Evolutionary conservation across 2,888 invertebrate species (phyloP).

Genomic region (Idaea straminata): DNA sequence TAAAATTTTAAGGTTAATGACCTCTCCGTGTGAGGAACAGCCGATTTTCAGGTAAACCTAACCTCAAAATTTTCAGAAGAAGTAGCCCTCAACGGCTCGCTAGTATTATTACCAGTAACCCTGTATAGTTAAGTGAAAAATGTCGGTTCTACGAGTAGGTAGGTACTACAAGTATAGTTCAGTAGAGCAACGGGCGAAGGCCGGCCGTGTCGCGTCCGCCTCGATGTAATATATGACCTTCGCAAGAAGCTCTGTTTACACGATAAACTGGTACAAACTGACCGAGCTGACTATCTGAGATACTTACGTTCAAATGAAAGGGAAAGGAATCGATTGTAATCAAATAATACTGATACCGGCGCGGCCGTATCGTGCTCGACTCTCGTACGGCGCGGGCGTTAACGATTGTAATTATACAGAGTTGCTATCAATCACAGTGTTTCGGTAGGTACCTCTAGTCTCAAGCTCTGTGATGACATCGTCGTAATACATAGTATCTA

Average conservation of each 20-base stretch:
- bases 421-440: background rate
- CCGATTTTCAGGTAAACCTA: too few species aligned
- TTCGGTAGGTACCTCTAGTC: background rate
- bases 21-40: too few species aligned
- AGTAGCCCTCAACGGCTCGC: too few species aligned
- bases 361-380: too few species aligned
- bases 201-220: background rate
- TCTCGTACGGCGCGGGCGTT: background rate
- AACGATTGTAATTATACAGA: background rate
- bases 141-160: too few species aligned
- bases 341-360: background rate
- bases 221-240: background rate
- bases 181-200: too few species aligned
- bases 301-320: background rate
- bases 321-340: background rate
- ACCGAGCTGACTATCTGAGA: background rate
- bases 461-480: background rate
- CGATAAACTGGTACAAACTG: background rate
- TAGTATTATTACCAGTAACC: too few species aligned
- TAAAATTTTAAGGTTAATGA: too few species aligned
- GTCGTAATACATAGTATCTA: background rate
- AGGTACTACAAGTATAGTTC: too few species aligned
- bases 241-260: background rate
- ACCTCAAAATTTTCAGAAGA: too few species aligned
- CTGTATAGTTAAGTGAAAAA: too few species aligned